These are phyloP conservation scores for Drosophila incognita DNA, from an alignment of 2,888 invertebrate genomes.

Conservation along the genomic window DNA sequence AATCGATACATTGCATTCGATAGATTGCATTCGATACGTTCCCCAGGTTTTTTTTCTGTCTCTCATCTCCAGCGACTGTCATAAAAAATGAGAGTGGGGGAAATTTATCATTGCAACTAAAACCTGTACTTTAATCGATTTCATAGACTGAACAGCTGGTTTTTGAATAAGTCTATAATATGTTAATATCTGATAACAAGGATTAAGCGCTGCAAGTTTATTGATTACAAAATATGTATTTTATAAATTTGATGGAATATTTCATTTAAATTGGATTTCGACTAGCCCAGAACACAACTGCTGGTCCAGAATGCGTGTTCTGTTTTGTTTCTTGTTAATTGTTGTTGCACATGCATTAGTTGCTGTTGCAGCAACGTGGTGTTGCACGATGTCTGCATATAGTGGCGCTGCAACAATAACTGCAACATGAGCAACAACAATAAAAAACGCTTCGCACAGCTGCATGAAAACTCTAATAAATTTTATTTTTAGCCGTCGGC, in stretches of 20 bases:
- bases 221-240: neutral
- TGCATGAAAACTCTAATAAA: slow-evolving; percentile 71
- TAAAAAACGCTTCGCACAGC: slow-evolving; percentile 41
- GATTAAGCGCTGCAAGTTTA: neutral
- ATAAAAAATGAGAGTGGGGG: neutral
- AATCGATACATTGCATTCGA: no score
- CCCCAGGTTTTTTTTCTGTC: no score
- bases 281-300: neutral
- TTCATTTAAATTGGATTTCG: slow-evolving; percentile 10
- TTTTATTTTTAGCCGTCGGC: slow-evolving; percentile 76
- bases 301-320: neutral
- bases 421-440: slow-evolving; percentile 19
- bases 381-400: slow-evolving; percentile 28
- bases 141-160: neutral
- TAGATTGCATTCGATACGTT: no score
- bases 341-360: slow-evolving; percentile 2
- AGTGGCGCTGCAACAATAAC: slow-evolving; percentile 17
- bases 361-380: slow-evolving; percentile 30
- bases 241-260: neutral
- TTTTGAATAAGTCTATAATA: no score
- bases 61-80: neutral
- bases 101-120: neutral
- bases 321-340: slow-evolving; percentile 18
- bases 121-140: neutral
- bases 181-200: neutral